These are phyloP conservation scores for Bubalus kerabau DNA, from an alignment of 2,113 vertebrate species.

Conservation along the genomic window DNA sequence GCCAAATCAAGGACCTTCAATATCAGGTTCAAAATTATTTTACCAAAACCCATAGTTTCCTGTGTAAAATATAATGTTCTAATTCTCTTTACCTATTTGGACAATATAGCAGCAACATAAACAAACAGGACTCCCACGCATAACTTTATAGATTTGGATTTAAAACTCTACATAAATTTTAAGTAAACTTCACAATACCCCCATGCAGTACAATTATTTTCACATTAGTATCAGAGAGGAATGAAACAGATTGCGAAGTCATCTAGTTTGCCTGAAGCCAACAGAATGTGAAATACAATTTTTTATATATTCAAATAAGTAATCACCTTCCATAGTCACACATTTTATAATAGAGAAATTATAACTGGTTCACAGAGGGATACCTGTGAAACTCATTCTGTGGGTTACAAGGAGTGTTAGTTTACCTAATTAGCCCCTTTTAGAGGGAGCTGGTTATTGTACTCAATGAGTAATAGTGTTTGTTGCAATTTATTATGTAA, in stretches of 20 bases:
- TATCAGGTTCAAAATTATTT: neutral
- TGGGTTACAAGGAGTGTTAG: neutral
- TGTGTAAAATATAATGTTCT: neutral
- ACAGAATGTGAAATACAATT: neutral
- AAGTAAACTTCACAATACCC: neutral
- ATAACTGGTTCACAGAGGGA: neutral
- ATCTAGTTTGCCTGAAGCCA: neutral
- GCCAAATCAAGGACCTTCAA: neutral
- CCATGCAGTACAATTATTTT: constrained; percentile 13
- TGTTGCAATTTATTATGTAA: neutral
- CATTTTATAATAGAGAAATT: neutral
- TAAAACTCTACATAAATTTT: constrained; percentile 32
- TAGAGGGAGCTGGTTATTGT: neutral
- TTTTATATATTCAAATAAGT: neutral
- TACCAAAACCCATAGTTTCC: neutral
- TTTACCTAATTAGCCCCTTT: neutral
- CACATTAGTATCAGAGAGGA: neutral
- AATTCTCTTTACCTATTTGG: neutral
- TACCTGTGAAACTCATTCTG: neutral
- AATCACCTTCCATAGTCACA: neutral
- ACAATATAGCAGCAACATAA: neutral
- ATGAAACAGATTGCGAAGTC: constrained; percentile 21
- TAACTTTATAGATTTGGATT: neutral
- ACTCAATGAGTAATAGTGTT: neutral
- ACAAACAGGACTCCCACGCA: neutral